These are phyloP conservation scores for Champsocephalus gunnari DNA, from an alignment of 2,797 vertebrate species.

Conservation along the genomic window DNA sequence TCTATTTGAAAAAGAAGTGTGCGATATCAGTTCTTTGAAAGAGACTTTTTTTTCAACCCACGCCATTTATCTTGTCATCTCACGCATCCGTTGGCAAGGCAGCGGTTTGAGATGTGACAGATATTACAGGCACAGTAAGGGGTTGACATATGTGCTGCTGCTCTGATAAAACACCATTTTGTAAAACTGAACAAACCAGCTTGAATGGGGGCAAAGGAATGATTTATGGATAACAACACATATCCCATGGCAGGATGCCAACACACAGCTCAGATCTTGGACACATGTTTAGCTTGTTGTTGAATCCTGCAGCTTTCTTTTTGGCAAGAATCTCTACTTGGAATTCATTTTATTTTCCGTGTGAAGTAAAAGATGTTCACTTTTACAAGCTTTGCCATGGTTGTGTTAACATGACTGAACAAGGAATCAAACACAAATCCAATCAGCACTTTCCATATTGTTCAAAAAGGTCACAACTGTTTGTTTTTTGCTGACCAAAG, in stretches of 20 bases:
- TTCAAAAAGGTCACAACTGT: too few species aligned
- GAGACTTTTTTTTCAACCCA: not conserved
- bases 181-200: constrained; percentile 30
- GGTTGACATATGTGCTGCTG: constrained; percentile 17
- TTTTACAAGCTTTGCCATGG: constrained; percentile 11
- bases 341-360: constrained; percentile 16
- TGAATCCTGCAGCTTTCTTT: constrained; percentile 25
- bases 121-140: constrained; percentile 5
- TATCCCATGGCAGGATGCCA: constrained; percentile 32
- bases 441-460: not conserved
- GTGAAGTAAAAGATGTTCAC: constrained; percentile 11
- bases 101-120: constrained; percentile 7
- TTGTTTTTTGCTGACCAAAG: too few species aligned
- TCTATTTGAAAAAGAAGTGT: not conserved
- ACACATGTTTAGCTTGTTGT: constrained; percentile 37
- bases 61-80: constrained; percentile 1
- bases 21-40: not conserved
- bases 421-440: constrained; percentile 6
- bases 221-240: constrained; percentile 37
- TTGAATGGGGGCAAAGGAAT: constrained; percentile 21
- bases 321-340: constrained; percentile 22
- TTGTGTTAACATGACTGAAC: constrained; percentile 16
- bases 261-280: constrained; percentile 26
- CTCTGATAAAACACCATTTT: constrained; percentile 15
- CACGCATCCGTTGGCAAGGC: not conserved